phyloP scores from a whole-genome alignment of 2,113 vertebrate species.

The Anas platyrhynchos region DNA sequence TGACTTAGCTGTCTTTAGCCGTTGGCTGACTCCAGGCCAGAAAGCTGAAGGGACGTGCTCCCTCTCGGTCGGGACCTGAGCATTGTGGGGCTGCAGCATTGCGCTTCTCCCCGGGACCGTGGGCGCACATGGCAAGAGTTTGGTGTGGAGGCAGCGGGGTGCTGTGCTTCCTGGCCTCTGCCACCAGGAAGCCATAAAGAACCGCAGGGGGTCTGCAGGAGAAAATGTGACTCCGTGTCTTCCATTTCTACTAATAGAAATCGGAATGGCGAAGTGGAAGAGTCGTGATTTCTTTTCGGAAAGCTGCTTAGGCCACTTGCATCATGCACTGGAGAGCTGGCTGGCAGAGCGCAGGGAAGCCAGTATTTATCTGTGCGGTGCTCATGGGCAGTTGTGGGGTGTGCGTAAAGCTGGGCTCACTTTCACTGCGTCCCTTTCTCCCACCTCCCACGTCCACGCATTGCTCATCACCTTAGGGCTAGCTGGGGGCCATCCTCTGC shows the following conservation, averaged over 20 bases:
- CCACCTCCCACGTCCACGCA: neutral
- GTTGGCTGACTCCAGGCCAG: neutral
- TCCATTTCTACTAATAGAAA: neutral
- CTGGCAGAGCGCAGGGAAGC: neutral
- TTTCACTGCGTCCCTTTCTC: neutral
- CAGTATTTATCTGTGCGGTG: neutral
- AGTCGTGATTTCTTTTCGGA: conserved; percentile 8
- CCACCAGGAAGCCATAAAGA: neutral
- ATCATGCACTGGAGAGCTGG: neutral
- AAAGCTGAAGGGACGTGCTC: neutral
- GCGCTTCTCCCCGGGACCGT: rapidly evolving
- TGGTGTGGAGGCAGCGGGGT: neutral
- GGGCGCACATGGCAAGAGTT: neutral
- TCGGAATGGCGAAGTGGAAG: neutral
- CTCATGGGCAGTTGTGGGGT: neutral
- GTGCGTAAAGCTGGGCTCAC: rapidly evolving
- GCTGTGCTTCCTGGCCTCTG: neutral
- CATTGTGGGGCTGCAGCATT: neutral
- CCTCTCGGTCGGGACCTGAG: neutral
- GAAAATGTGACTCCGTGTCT: rapidly evolving
- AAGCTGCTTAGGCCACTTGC: neutral
- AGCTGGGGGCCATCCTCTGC: neutral
- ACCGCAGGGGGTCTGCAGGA: neutral
- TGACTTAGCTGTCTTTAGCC: neutral
- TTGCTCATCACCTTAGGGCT: neutral